Conservation (phyloP, 2,888 invertebrate genomes). For the Argynnis bischoffii region DNA sequence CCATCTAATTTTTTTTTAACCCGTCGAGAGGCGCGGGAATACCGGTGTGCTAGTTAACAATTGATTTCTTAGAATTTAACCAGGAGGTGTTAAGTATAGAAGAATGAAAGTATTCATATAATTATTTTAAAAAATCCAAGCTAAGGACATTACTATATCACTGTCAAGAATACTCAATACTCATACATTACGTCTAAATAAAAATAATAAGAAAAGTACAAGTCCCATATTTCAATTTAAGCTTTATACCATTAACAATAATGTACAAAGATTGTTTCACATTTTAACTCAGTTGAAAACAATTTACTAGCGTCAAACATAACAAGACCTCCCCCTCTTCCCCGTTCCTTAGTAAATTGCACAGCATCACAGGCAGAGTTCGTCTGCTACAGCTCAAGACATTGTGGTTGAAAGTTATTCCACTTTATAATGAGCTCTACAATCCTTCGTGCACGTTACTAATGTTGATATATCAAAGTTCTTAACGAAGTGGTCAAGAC, state of each 20-base stretch:
- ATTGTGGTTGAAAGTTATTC: constrained; percentile 24
- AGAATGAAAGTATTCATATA: too few relatives aligned
- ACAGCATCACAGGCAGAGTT: constrained; percentile 11
- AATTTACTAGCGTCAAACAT: constrained; percentile 36
- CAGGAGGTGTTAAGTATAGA: too few relatives aligned
- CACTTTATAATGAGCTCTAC: constrained; percentile 36
- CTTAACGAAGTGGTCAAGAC: constrained; percentile 38
- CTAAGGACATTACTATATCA: neutral
- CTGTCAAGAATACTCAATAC: neutral
- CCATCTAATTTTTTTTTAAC: too few relatives aligned
- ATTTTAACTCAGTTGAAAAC: constrained; percentile 21
- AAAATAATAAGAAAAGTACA: constrained; percentile 11
- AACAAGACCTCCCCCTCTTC: constrained; percentile 40
- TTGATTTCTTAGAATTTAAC: too few relatives aligned
- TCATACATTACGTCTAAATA: constrained; percentile 11
- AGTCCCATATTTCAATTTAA: constrained; percentile 24
- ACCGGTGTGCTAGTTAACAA: too few relatives aligned
- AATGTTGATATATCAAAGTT: constrained; percentile 36
- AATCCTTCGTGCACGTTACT: constrained; percentile 32
- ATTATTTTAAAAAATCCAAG: too few relatives aligned
- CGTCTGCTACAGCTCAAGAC: constrained; percentile 20
- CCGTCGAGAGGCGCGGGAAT: too few relatives aligned
- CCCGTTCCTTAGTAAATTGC: constrained; percentile 21
- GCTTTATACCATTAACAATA: constrained; percentile 26
- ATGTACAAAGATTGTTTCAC: constrained; percentile 25